These are phyloP conservation scores for Petrocephalus zakoni DNA, from an alignment of 2,113 vertebrate genomes.

Conservation along the genomic window DNA sequence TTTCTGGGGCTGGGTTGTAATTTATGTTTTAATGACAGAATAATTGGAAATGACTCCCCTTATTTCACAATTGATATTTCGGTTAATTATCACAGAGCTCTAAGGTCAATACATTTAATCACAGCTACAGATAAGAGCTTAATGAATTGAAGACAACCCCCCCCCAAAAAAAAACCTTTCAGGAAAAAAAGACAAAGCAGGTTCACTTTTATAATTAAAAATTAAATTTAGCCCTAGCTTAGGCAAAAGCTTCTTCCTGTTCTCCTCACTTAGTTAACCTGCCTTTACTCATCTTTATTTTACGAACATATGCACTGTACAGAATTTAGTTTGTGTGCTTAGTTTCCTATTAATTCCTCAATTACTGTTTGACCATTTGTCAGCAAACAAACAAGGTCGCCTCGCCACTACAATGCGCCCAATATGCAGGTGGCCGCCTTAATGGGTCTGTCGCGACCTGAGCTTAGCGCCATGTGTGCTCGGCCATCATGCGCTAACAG, in stretches of 20 bases:
- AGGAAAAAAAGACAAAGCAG: neutral
- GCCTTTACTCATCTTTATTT: neutral
- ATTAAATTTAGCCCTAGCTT: neutral
- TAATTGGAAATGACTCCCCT: constrained; percentile 24
- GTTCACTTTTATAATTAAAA: neutral
- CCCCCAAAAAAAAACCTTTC: neutral
- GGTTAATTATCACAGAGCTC: constrained; percentile 27
- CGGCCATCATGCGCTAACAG: neutral
- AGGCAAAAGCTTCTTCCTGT: neutral
- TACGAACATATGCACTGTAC: neutral
- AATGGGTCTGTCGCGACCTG: neutral
- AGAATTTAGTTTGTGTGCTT: neutral
- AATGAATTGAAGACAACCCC: constrained; percentile 12
- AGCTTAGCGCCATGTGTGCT: neutral
- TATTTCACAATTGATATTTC: constrained; percentile 25
- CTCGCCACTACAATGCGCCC: no score
- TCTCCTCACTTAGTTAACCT: neutral
- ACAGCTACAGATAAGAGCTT: constrained; percentile 20
- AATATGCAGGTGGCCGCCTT: no score
- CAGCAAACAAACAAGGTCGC: neutral
- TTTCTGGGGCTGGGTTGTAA: constrained; percentile 19
- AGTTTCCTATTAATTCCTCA: neutral
- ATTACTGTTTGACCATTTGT: neutral
- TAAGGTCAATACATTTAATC: constrained; percentile 30
- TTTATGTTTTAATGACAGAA: constrained; percentile 21